Evolutionary conservation across 2,797 vertebrate species (phyloP).

Genomic region (Dendrocincla fuliginosa): DNA sequence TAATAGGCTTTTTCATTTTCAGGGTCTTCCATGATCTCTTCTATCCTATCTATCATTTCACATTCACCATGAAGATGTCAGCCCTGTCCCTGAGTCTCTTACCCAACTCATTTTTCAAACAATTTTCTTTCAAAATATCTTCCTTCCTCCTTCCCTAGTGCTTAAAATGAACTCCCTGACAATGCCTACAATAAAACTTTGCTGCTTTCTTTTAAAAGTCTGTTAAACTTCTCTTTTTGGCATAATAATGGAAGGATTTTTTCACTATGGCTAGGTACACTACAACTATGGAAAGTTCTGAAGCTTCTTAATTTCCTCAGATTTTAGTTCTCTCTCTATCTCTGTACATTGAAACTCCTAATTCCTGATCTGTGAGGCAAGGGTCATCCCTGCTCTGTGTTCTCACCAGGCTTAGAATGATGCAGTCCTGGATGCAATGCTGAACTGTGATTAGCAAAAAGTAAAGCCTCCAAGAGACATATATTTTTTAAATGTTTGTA

Average conservation of each 20-base stretch:
- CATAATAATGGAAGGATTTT: background rate
- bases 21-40: background rate
- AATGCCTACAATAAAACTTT: background rate
- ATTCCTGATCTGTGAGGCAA: background rate
- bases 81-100: conserved; percentile 1
- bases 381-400: rapidly evolving
- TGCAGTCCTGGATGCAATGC: background rate
- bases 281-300: background rate
- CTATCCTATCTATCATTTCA: background rate
- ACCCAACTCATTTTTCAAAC: conserved; percentile 10
- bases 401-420: background rate
- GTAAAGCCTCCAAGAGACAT: background rate
- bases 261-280: background rate
- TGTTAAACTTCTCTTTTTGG: background rate
- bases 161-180: background rate
- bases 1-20: conserved; percentile 15
- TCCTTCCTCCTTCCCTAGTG: background rate
- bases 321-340: background rate
- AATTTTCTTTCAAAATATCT: background rate
- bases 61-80: conserved; percentile 7
- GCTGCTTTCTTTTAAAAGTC: background rate
- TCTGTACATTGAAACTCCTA: background rate
- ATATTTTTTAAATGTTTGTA: background rate
- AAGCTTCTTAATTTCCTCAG: background rate
- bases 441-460: background rate